Evolutionary conservation across 2,888 invertebrate species (phyloP), one percentile per base, ranked within the genome.

Genomic region (Morpho helenor): DNA sequence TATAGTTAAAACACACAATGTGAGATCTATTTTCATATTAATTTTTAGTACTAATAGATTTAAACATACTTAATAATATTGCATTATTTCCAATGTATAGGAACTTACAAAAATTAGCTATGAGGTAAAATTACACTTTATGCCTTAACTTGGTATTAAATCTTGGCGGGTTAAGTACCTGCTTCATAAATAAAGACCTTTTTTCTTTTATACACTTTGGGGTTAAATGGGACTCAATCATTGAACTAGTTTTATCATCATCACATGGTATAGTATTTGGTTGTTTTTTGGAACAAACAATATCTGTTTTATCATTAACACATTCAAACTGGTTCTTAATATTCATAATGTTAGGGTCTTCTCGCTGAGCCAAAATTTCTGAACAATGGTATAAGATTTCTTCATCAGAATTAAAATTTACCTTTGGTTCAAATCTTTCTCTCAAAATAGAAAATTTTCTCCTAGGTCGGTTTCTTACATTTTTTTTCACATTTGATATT

Each of bases 391-490:
- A 91, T 57, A 91, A 72, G 48, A 82, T 79, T 79, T 90, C 91
- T 76, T 89, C 88, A 66, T 91, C 90, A 0, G 87, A 87, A 72
- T 84, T 77, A 51, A 82, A 73, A 61, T 82, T 82, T 41, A 71
- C 59, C 72, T 86, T 87, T 23, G 91, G 91, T 74, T 93, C 93
- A 75, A 93, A 93, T 62, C 86, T 87, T 68, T 93, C 93, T 67
- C 92, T 83, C 16, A 93, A 72, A 58, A 93, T 83, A 4, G 93
- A 93, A 76, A 93, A 92, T 72, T 93, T 93, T 65, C 92, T 79
- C 59, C 92, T 82, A 0, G 92, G 92, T 70, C 86, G 86, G 65
- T 78, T 86, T 61, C 82, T 78, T 8, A 72, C 68, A 49, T 71
- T 79, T 69, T 89, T 91, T 69, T 86, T 89, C n/a, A 76, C 74